Evolutionary conservation across 2,797 vertebrate genomes (phyloP).

Genomic region (Philypnodon macrostomus): DNA sequence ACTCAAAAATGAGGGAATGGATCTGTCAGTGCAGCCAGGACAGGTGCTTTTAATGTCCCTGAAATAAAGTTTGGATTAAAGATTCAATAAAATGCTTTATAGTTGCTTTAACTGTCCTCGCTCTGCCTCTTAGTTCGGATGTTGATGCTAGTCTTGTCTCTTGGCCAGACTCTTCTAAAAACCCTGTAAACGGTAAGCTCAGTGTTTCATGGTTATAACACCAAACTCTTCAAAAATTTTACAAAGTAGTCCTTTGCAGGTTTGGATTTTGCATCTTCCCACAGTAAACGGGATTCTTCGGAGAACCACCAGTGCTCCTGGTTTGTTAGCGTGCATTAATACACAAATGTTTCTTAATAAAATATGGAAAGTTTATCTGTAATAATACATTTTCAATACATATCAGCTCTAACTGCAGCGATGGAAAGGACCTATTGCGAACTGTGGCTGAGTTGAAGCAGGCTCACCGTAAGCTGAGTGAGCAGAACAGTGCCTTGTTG

Average conservation of each 20-base stretch:
- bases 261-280: conserved; percentile 47
- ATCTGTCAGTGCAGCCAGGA: conserved; percentile 72
- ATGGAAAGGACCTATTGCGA: conserved; percentile 59
- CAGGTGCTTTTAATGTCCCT: conserved; percentile 43
- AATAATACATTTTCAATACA: neutral
- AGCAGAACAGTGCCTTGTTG: conserved; percentile 74
- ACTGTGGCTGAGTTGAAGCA: conserved; percentile 71
- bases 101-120: neutral
- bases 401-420: conserved; percentile 42
- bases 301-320: conserved; percentile 63
- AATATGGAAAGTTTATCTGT: neutral
- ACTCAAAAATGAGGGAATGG: conserved; percentile 74
- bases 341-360: conserved; percentile 5
- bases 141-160: conserved; percentile 41
- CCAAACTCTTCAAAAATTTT: conserved; percentile 6
- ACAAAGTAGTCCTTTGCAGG: conserved; percentile 52
- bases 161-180: conserved; percentile 44
- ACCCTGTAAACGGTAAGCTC: conserved; percentile 59
- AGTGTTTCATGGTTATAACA: conserved; percentile 2
- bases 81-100: neutral
- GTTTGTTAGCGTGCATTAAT: conserved; percentile 51
- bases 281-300: conserved; percentile 49
- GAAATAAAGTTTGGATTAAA: neutral
- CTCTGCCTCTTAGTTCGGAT: conserved; percentile 56
- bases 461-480: conserved; percentile 63